Evolutionary conservation across 2,888 invertebrate genomes (phyloP).

Genomic region (Tuberolachnus salignus): DNA sequence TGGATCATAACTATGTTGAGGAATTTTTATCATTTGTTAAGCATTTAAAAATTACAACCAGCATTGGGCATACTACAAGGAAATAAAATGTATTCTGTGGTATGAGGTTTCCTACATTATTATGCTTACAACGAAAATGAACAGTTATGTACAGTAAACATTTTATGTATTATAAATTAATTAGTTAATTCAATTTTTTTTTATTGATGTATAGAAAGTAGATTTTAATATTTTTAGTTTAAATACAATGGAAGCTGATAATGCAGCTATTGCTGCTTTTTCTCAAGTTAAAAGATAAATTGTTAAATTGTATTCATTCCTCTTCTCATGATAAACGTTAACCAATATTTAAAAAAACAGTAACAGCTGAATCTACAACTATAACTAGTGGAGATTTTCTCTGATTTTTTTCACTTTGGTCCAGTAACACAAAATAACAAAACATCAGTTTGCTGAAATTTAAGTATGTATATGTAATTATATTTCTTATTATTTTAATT

Average conservation of each 20-base stretch:
- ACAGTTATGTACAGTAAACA: neutral
- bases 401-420: too few relatives aligned
- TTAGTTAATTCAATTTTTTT: constrained; percentile 13
- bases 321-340: too few relatives aligned
- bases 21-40: constrained; percentile 43
- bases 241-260: constrained; percentile 10
- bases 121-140: constrained; percentile 29
- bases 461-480: too few relatives aligned
- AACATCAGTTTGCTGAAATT: too few relatives aligned
- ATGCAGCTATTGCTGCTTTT: constrained; percentile 16
- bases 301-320: too few relatives aligned
- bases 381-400: too few relatives aligned
- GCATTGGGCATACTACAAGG: constrained; percentile 39
- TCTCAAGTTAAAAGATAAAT: too few relatives aligned
- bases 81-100: constrained; percentile 20
- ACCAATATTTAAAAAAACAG: too few relatives aligned
- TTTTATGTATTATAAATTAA: constrained; percentile 15
- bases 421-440: too few relatives aligned
- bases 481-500: too few relatives aligned
- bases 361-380: too few relatives aligned
- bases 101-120: neutral
- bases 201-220: constrained; percentile 2
- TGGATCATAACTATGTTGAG: constrained; percentile 46
- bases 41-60: constrained; percentile 40
- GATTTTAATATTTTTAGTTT: constrained; percentile 21